Conservation (phyloP, 2,888 invertebrate species). For the Didymodactylos carnosus region DNA sequence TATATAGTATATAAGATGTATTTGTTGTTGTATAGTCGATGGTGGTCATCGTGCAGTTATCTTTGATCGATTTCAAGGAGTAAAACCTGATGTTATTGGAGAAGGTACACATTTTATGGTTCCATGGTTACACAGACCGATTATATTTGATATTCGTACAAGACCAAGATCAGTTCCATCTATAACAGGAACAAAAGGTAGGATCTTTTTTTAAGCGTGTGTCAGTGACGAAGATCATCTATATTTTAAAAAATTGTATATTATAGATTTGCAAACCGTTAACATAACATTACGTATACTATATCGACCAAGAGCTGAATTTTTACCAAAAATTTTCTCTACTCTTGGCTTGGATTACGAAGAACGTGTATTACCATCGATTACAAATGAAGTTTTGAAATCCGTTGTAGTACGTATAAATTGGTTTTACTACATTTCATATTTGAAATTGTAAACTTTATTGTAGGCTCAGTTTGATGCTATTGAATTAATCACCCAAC, state of each 20-base stretch:
- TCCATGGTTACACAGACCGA: conserved; percentile 92
- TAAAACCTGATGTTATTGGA: conserved; percentile 71
- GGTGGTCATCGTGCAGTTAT: conserved; percentile 95
- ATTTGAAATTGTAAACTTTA: no score
- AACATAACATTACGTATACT: conserved; percentile 93
- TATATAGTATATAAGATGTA: no score
- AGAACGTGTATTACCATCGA: conserved; percentile 90
- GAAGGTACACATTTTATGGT: conserved; percentile 97
- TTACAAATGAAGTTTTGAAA: conserved; percentile 95
- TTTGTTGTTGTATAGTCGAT: conserved; percentile 47
- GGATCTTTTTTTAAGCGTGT: neutral
- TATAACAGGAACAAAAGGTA: conserved; percentile 87
- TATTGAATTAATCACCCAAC: conserved; percentile 89
- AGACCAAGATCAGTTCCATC: conserved; percentile 89
- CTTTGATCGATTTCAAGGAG: conserved; percentile 87
- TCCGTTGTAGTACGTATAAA: conserved; percentile 59
- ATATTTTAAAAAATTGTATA: neutral
- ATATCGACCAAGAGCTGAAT: conserved; percentile 77
- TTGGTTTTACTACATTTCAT: neutral
- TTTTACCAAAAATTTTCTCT: conserved; percentile 79
- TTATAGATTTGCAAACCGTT: conserved; percentile 87
- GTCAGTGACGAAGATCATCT: no score
- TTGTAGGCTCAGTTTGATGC: conserved; percentile 95
- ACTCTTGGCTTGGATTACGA: conserved; percentile 92
- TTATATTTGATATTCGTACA: conserved; percentile 86